Evolutionary conservation across 2,797 vertebrate species (phyloP).

Genomic region (Brachyalestes nurse): DNA sequence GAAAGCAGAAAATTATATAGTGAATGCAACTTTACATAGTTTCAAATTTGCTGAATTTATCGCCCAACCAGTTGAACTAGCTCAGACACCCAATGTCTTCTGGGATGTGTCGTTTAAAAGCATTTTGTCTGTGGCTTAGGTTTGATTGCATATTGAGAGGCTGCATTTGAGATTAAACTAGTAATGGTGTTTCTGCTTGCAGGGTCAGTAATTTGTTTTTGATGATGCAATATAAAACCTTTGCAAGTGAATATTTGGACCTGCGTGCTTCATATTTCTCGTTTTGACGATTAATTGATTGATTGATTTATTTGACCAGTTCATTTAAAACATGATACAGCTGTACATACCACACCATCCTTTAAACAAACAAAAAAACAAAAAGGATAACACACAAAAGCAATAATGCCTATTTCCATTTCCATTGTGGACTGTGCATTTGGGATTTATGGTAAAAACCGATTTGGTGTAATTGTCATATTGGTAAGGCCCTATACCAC

Average conservation of each 20-base stretch:
- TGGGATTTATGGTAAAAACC: too few species aligned
- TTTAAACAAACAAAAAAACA: too few species aligned
- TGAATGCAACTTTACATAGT: not conserved
- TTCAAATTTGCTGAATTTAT: slow-evolving; percentile 21
- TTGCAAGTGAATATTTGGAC: not conserved
- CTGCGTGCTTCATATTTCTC: not conserved
- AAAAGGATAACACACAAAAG: too few species aligned
- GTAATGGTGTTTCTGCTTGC: not conserved
- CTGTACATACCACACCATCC: too few species aligned
- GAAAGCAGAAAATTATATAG: not conserved
- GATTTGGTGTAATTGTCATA: too few species aligned
- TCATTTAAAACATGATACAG: too few species aligned
- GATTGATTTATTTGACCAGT: too few species aligned
- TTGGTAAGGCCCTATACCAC: too few species aligned
- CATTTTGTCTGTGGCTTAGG: not conserved
- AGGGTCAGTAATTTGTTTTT: not conserved
- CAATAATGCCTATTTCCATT: too few species aligned
- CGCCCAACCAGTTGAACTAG: slow-evolving; percentile 23
- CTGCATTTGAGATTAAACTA: not conserved
- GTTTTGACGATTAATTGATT: too few species aligned
- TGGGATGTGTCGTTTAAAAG: not conserved
- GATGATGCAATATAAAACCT: not conserved
- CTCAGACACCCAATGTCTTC: slow-evolving; percentile 4
- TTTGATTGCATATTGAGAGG: not conserved
- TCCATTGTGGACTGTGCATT: too few species aligned